Conservation (phyloP, 2,888 invertebrate species). For the Notocelia uddmanniana region DNA sequence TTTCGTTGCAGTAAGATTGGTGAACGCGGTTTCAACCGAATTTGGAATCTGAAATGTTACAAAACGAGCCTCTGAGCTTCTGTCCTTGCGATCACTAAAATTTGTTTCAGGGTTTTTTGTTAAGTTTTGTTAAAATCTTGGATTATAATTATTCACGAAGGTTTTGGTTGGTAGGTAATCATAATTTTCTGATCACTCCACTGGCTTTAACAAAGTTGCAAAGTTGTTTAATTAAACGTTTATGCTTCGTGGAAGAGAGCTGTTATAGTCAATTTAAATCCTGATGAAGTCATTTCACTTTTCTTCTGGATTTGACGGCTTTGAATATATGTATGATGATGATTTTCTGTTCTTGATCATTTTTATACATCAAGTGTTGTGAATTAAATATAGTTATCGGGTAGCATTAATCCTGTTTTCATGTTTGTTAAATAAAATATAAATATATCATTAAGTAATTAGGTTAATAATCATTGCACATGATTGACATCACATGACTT, state of each 20-base stretch:
- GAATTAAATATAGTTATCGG: too few relatives aligned
- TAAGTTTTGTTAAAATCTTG: constrained; percentile 10
- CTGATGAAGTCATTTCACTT: constrained; percentile 36
- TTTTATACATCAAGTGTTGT: too few relatives aligned
- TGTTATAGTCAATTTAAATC: constrained; percentile 58
- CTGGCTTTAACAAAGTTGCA: constrained; percentile 62
- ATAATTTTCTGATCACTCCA: constrained; percentile 52
- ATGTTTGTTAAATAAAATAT: too few relatives aligned
- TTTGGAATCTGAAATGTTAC: too few relatives aligned
- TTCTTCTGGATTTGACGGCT: constrained; percentile 19
- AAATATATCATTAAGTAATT: too few relatives aligned
- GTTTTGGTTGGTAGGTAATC: constrained; percentile 37
- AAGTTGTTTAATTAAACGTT: constrained; percentile 65
- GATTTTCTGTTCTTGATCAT: neutral
- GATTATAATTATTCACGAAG: constrained; percentile 24
- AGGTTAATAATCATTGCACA: too few relatives aligned
- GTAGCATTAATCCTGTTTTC: too few relatives aligned
- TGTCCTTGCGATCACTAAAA: too few relatives aligned
- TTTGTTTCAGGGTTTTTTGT: constrained; percentile 7
- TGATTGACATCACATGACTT: too few relatives aligned
- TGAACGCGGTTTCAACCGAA: too few relatives aligned
- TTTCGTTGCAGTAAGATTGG: too few relatives aligned
- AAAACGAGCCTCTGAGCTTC: too few relatives aligned
- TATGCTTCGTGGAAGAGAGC: constrained; percentile 58
- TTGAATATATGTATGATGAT: neutral